phyloP scores from a whole-genome alignment of 2,797 vertebrate species.

The Picus viridis region DNA sequence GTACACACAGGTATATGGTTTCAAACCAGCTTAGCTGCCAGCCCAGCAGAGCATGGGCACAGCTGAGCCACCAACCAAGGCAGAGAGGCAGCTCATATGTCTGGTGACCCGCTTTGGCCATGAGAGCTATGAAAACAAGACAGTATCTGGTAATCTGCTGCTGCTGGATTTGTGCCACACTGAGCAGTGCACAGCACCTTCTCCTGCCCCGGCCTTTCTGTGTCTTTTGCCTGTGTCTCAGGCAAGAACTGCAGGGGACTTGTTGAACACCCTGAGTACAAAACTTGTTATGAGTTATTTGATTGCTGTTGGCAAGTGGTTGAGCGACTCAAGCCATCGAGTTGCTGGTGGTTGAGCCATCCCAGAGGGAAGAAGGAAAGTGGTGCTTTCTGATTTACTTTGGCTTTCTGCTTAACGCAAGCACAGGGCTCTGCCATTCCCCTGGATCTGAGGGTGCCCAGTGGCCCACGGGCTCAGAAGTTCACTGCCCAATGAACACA shows the following conservation, averaged over 20 bases:
- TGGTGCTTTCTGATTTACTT: neutral
- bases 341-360: neutral
- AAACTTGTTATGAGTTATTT: neutral
- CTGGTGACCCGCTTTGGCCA: neutral
- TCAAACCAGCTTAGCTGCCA: neutral
- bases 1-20: neutral
- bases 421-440: neutral
- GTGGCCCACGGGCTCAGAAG: neutral
- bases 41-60: fast-evolving
- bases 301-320: neutral
- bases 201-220: neutral
- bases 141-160: neutral
- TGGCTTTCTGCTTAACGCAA: neutral
- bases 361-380: neutral
- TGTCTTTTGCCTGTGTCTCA: fast-evolving
- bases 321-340: neutral
- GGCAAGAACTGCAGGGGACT: neutral
- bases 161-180: neutral
- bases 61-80: neutral
- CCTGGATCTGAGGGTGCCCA: neutral
- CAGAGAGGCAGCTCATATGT: neutral
- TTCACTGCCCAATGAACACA: neutral
- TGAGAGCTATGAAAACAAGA: neutral
- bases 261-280: neutral
- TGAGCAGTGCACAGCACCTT: neutral